A percentile compares a stretch with the other conserved stretches of the same genome.
Evolutionary conservation across 2,797 vertebrate genomes (phyloP).

Genomic region (Peromyscus eremicus): DNA sequence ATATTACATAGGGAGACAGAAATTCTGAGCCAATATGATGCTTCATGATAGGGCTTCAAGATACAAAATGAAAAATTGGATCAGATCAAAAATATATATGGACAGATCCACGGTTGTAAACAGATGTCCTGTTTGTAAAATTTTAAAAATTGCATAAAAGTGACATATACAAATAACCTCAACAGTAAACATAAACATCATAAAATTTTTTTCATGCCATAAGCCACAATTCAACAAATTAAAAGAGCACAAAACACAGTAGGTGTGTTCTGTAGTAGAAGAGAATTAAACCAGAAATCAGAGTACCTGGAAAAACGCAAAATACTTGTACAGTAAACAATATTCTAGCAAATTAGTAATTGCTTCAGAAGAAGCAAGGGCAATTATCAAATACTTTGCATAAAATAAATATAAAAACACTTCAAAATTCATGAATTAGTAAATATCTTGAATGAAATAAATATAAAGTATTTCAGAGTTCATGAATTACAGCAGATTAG

Average conservation of each 20-base stretch:
- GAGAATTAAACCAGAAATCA: background rate
- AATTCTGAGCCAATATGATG: background rate
- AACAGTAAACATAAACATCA: background rate
- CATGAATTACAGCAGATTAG: background rate
- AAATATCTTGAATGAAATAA: background rate
- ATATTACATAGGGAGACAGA: background rate
- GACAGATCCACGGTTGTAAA: background rate
- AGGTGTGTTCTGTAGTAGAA: background rate
- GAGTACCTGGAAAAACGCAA: background rate
- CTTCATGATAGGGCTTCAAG: background rate
- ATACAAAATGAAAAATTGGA: background rate
- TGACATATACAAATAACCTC: background rate
- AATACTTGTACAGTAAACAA: background rate
- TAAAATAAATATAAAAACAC: background rate
- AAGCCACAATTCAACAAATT: background rate
- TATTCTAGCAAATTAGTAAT: background rate
- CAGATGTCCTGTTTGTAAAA: background rate
- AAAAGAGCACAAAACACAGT: background rate
- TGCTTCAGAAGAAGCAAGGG: background rate
- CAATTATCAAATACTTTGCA: background rate
- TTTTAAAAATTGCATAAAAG: background rate
- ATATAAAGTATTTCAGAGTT: background rate
- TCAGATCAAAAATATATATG: background rate
- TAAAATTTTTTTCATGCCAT: background rate
- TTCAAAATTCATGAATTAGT: background rate